Base-by-base conservation (phyloP, 2,797 vertebrate genomes). In the Sebastes melanostomus region DNA sequence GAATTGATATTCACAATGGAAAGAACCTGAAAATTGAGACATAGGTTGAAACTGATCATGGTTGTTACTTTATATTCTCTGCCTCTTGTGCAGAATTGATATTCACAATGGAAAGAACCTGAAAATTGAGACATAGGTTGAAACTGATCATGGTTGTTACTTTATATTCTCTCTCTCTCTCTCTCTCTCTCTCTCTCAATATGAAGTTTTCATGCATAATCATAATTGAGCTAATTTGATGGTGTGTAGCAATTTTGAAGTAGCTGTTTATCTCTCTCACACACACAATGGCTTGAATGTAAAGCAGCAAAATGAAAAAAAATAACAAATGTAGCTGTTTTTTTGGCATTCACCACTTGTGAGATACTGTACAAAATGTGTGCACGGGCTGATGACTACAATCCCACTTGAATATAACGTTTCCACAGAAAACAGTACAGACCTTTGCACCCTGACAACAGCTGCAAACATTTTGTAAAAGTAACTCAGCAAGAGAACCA, bases 161-260 rank as follows among this genome's bases (percentile, higher is more conserved):
- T 82, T 59, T 27, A n/a, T 18, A 11, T 4, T 8, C 30, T 30
- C 30, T 30, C 30, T 59, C 13, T 16, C 61, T 12, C 22, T n/a
- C 4, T n/a, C 13, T 65, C 22, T 58, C 13, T 42, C 67, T n/a
- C 11, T 65, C 22, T 52, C 8, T 56, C 72, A 34, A 82, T 72
- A 54, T 65, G 76, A 77, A 14, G 24, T 32, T 61, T 66, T 36
- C 52, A 72, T 72, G 59, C 36, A 22, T 71, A 75, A 75, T 81
- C 59, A 60, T 6, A 30, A 70, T 25, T 75, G 36, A 69, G 70
- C 72, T 84, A 18, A 87, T 82, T 74, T 81, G 42, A 76, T 77
- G 59, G 25, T 36, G 55, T 34, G 56, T 18, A 25, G 32, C 4
- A 61, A n/a, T 34, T 77, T 55, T 74, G 25, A 42, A 72, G 38